Base-by-base conservation (phyloP, 2,113 vertebrate species). In the Sinocyclocheilus anophthalmus region DNA sequence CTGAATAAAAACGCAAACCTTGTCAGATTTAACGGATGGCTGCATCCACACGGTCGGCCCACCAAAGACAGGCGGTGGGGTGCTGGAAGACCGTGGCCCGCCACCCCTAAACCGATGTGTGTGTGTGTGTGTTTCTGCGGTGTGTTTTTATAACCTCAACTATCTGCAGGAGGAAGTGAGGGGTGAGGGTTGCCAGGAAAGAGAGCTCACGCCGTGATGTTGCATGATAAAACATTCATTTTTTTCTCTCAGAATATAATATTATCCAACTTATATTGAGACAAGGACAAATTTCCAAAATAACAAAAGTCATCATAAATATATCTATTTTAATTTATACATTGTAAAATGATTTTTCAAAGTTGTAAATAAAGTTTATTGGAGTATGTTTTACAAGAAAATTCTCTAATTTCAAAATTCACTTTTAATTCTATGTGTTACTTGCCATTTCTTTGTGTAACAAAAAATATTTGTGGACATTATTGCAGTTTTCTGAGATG, bases 1-100 rank as follows among this genome's bases (percentile, higher is more conserved):
- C 92, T 86, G 91, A 90, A 91, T 93, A 93, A 95, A 94, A 95
- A 94, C 89, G 93, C 94, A 92, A 94, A 94, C 92, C 93, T 93
- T 94, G 93, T 94, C 93, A 89, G 90, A 94, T 94, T 92, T 92
- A 93, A 93, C 84, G 88, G 93, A 93, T 91, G 91, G 92, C 92
- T 93, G 93, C 92, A 76, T 92, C 85, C 87, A 85, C 39, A 48
- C 87, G 30, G 81, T 67, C 4, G 37, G 86, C 76, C 65, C 20
- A 78, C 82, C 80, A 85, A 50, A 77, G 86, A 76, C 63, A 84
- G 86, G 45, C 20, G 78, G 72, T 39, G 72, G 70, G 76, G 22
- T 76, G 55, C 65, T 75, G 75, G 30, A 70, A 59, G 69, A 75
- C 65, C 57, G 8, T 37, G 63, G 9, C 12, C 53, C 39, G 33